Evolutionary conservation across 2,888 invertebrate genomes (phyloP), one percentile per base, ranked within the genome.

Genomic region (Coenonympha arcania): DNA sequence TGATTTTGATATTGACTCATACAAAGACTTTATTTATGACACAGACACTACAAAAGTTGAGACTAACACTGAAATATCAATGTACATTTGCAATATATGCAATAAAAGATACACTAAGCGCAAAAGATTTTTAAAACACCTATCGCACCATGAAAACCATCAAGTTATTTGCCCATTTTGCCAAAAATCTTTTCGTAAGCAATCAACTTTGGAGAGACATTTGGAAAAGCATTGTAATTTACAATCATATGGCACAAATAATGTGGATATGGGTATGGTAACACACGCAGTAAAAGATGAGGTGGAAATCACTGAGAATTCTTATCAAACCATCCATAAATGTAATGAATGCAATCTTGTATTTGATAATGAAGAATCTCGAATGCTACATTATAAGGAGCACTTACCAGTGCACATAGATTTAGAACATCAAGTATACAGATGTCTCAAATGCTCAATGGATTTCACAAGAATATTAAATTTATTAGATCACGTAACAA

Each of bases 101-200:
- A 67, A 73, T 11, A 89, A 88, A 69, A 60, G 61, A 4, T 89
- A 82, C 58, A 73, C 68, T 20, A 78, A 78, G 48, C 67, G 79
- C 28, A 87, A 87, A 50, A 79, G 81, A 39, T 76, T 87, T 43
- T 58, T 77, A 1, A 87, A 79, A 60, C 89, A 89, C 63, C 61
- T 86, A 59, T 70, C 75, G 43, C 68, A 71, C 0, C 89, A 89
- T 53, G 69, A 64, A n/a, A 56, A 61, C 31, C 20, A 57, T 3
- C 52, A 56, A 4, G 63, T 39, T 16, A 45, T 54, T 9, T 84
- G 83, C 57, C 48, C 61, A 2, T 54, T 71, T 24, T 84, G 86
- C 58, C 63, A 66, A 1, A 79, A 79, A 58, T 39, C 54, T 8
- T 86, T 78, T 59, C 49, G 63, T 0, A 73, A 62, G 48, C 62